These are phyloP conservation scores for Monopis laevigella DNA, from an alignment of 2,888 invertebrate species.

Conservation along the genomic window DNA sequence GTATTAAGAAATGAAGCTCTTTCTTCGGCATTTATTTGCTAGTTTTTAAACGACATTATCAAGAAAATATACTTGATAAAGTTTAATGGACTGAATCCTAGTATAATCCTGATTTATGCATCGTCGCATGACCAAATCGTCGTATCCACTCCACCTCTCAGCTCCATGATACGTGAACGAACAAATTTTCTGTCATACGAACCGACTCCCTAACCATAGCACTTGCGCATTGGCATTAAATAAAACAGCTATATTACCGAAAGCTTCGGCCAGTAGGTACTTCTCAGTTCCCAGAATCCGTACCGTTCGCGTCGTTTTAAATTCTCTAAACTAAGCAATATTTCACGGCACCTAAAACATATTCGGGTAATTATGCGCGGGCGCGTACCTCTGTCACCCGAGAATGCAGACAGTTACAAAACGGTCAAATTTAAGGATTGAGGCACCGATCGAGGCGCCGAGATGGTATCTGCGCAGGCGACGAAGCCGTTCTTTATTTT, in stretches of 20 bases:
- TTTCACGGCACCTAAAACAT: slow-evolving; percentile 48
- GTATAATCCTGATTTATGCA: too few relatives aligned
- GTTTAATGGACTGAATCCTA: too few relatives aligned
- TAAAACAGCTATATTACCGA: slow-evolving; percentile 42
- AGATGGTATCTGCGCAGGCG: slow-evolving; percentile 39
- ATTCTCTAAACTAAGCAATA: slow-evolving; percentile 48
- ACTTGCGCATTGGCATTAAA: slow-evolving; percentile 29
- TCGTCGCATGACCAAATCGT: too few relatives aligned
- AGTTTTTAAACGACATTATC: too few relatives aligned
- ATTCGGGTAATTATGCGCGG: slow-evolving; percentile 49
- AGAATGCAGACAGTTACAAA: slow-evolving; percentile 30
- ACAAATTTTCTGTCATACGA: too few relatives aligned
- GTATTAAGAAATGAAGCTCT: too few relatives aligned
- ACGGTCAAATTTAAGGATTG: slow-evolving; percentile 36
- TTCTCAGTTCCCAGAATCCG: slow-evolving; percentile 51
- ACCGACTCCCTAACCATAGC: not conserved
- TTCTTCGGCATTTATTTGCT: too few relatives aligned
- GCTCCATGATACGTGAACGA: too few relatives aligned
- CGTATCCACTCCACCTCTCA: too few relatives aligned
- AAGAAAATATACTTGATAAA: too few relatives aligned
- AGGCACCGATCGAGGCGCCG: slow-evolving; percentile 35
- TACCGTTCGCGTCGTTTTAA: slow-evolving; percentile 30
- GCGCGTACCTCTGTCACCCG: slow-evolving; percentile 35
- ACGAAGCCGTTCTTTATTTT: slow-evolving; percentile 46
- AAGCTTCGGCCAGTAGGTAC: slow-evolving; percentile 25